phyloP scores from a whole-genome alignment of 2,113 vertebrate genomes.

The Cettia cetti region DNA sequence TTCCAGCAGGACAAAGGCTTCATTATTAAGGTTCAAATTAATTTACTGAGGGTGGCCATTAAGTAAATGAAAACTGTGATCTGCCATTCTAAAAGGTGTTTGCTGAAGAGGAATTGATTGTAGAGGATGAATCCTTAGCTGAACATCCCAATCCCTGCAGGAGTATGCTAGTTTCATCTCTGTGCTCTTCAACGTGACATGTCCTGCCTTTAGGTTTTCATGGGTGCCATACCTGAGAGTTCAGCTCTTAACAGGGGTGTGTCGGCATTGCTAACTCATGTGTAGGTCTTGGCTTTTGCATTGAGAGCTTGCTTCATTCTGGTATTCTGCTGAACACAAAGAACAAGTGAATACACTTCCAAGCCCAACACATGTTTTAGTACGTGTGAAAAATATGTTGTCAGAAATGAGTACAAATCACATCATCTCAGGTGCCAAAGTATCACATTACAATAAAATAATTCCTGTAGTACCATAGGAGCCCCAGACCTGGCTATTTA shows the following conservation, averaged over 20 bases:
- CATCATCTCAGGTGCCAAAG: neutral
- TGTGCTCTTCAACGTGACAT: neutral
- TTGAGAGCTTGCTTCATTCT: neutral
- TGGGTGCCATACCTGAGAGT: neutral
- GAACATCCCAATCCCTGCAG: neutral
- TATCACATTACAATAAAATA: neutral
- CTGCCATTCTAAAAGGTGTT: neutral
- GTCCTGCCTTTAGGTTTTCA: neutral
- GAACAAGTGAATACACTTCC: neutral
- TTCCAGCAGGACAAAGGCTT: neutral
- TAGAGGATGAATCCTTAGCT: neutral
- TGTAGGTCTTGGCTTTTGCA: neutral
- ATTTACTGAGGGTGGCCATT: neutral
- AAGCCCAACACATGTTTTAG: neutral
- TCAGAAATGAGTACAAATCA: neutral
- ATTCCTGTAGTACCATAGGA: neutral
- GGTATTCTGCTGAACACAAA: neutral
- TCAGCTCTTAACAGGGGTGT: neutral
- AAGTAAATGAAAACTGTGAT: neutral
- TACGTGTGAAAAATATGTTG: neutral
- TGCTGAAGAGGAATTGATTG: neutral
- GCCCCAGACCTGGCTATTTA: neutral
- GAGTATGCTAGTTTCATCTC: neutral
- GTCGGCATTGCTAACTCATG: accelerated
- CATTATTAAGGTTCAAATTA: neutral